A percentile compares a stretch with the other conserved stretches of the same genome.
These are phyloP conservation scores for Calephelis virginiensis DNA, from an alignment of 1,140 invertebrate species.

Conservation along the genomic window DNA sequence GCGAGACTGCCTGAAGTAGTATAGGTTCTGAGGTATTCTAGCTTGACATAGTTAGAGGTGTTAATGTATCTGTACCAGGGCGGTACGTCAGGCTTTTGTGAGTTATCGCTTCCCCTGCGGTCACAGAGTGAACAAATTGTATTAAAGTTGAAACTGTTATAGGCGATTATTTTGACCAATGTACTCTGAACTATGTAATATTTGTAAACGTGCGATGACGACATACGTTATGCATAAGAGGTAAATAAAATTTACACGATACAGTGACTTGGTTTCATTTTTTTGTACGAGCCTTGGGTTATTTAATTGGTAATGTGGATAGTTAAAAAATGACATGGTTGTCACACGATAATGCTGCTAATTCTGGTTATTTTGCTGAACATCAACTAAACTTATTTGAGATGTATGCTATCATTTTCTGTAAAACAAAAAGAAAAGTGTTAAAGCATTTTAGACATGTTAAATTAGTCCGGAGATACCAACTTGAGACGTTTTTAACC, in stretches of 20 bases:
- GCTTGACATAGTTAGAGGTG: background rate
- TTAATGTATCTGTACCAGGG: conserved; percentile 21
- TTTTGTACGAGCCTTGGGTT: background rate
- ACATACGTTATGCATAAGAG: conserved; percentile 67
- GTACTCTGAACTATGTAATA: conserved; percentile 71
- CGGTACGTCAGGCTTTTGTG: conserved; percentile 65
- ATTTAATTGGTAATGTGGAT: too few species aligned
- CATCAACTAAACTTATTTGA: too few species aligned
- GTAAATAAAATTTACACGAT: conserved; percentile 78
- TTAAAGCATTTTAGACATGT: too few species aligned
- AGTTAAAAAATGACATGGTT: too few species aligned
- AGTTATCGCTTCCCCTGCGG: conserved; percentile 43
- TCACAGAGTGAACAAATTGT: conserved; percentile 20
- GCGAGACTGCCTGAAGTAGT: too few species aligned
- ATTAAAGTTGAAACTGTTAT: conserved; percentile 44
- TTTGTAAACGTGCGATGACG: conserved; percentile 69
- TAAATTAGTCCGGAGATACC: too few species aligned
- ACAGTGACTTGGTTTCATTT: conserved; percentile 51
- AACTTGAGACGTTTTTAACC: too few species aligned
- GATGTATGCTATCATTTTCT: too few species aligned
- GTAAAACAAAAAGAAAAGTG: too few species aligned
- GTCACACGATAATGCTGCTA: too few species aligned
- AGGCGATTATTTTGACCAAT: conserved; percentile 72
- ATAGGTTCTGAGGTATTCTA: too few species aligned
- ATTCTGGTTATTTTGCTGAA: too few species aligned